Base-by-base conservation (phyloP, 2,113 vertebrate genomes). In the Cyprinus carpio region DNA sequence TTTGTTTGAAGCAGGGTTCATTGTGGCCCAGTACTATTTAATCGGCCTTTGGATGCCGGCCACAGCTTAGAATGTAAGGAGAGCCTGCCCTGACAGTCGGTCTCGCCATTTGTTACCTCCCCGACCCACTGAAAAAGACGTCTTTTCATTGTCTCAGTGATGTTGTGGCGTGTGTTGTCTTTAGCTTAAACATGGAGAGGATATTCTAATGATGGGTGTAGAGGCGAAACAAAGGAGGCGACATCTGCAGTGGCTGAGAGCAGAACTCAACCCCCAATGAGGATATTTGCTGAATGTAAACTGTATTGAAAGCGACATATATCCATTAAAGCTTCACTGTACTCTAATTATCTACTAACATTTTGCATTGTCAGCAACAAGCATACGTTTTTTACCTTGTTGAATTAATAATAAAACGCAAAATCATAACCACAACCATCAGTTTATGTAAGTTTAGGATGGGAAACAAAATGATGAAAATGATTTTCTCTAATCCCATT, bases 1-100 rank as follows among this genome's bases (percentile, higher is more conserved):
- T 1, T 75, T 99, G 10, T 94, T 99, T 0, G 97, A 99, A 84
- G 92, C 95, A 81, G 96, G 93, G 46, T 99, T 98, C 91, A 95
- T 98, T 12, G 94, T 95, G 1, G 96, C 96, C 23, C 98, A 96
- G 87, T 95, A 94, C 88, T 93, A 85, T 82, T 82, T 96, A 5
- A 95, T 94, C 0, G 96, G 96, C 9, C 95, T 97, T 89, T 94
- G 96, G 75, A 79, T 99, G 91, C 91, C 95, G n/a, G n/a, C 2
- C 87, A 0, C 87, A 95, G 74, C 93, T n/a, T 97, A 0, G 82
- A 93, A 2, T 98, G 95, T 84, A 51, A 89, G 0, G 27, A 2
- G 90, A 92, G 0, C 97, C 97, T 98, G 97, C 16, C 94, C 91
- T 64, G 16, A n/a, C 4, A 0, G 64, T 93, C n/a, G 86, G 90